phyloP scores from a whole-genome alignment of 2,797 vertebrate genomes.

The Gephyroberyx darwinii region DNA sequence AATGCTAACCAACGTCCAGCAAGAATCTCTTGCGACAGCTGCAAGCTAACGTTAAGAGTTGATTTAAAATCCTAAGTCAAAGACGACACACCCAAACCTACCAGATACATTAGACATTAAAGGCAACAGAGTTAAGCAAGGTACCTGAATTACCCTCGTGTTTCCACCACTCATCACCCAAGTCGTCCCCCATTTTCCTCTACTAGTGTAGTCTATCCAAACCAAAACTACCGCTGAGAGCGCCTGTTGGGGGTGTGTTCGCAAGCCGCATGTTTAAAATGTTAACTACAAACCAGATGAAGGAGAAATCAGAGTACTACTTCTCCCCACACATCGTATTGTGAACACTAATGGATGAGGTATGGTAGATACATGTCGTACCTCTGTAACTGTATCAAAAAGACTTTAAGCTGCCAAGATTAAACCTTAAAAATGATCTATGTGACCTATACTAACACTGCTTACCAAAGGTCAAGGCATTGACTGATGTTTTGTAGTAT shows the following conservation, averaged over 20 bases:
- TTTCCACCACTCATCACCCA: slow-evolving; percentile 81
- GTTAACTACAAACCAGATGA: not conserved
- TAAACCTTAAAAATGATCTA: too few relatives aligned
- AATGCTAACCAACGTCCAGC: not conserved
- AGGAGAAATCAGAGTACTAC: not conserved
- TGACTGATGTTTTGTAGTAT: too few relatives aligned
- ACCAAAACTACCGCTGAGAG: slow-evolving; percentile 64
- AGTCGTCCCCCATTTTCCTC: slow-evolving; percentile 78
- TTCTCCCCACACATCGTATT: not conserved
- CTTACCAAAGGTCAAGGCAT: too few relatives aligned
- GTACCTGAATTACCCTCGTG: slow-evolving; percentile 68
- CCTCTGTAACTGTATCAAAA: too few relatives aligned
- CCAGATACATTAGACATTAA: too few relatives aligned
- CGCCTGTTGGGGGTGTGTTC: slow-evolving; percentile 57
- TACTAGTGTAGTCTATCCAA: slow-evolving; percentile 10
- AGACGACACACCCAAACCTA: not conserved
- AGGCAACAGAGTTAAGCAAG: not conserved
- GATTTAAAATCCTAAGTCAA: not conserved
- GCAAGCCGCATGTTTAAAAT: slow-evolving; percentile 27
- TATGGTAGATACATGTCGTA: too few relatives aligned
- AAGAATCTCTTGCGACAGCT: not conserved
- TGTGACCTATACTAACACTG: too few relatives aligned
- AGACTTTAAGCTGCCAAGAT: too few relatives aligned
- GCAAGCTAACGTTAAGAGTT: not conserved
- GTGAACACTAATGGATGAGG: not conserved